Evolutionary conservation across 2,888 invertebrate species (phyloP).

Genomic region (Synergus gifuensis): DNA sequence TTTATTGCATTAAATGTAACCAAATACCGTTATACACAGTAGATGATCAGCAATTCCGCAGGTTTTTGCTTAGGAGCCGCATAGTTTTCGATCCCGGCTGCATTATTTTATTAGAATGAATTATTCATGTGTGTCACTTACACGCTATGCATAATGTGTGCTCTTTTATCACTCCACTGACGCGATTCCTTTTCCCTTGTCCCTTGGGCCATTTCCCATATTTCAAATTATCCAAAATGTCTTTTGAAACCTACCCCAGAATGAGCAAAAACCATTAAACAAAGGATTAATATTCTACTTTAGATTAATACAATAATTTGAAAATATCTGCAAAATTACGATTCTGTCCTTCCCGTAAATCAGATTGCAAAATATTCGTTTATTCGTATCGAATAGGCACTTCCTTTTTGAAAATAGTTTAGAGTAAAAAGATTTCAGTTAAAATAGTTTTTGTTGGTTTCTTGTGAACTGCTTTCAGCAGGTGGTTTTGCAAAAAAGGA

Average conservation of each 20-base stretch:
- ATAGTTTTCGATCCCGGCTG: slow-evolving; percentile 56
- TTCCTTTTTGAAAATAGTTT: too few species aligned
- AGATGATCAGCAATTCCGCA: slow-evolving; percentile 50
- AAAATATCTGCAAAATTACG: not conserved
- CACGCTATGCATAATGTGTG: slow-evolving; percentile 75
- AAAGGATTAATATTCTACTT: not conserved
- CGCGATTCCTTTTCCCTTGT: not conserved
- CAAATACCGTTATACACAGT: slow-evolving; percentile 1
- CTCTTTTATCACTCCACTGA: slow-evolving; percentile 73
- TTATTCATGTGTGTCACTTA: slow-evolving; percentile 76
- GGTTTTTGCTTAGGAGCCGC: slow-evolving; percentile 57
- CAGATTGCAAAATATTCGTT: too few species aligned
- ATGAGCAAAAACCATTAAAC: not conserved
- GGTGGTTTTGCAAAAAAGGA: not conserved
- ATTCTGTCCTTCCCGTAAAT: too few species aligned
- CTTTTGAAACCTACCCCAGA: not conserved
- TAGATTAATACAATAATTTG: not conserved
- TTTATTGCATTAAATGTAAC: not conserved
- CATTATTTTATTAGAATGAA: slow-evolving; percentile 77
- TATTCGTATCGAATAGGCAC: too few species aligned
- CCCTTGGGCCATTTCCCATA: not conserved
- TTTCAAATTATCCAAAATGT: not conserved
- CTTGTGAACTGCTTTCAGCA: not conserved
- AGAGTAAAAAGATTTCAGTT: too few species aligned
- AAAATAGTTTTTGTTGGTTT: not conserved